Percentiles rank a stretch among this genome's conserved stretches.
These are phyloP conservation scores for Paramisgurnus dabryanus DNA, from an alignment of 2,113 vertebrate genomes.

Conservation along the genomic window DNA sequence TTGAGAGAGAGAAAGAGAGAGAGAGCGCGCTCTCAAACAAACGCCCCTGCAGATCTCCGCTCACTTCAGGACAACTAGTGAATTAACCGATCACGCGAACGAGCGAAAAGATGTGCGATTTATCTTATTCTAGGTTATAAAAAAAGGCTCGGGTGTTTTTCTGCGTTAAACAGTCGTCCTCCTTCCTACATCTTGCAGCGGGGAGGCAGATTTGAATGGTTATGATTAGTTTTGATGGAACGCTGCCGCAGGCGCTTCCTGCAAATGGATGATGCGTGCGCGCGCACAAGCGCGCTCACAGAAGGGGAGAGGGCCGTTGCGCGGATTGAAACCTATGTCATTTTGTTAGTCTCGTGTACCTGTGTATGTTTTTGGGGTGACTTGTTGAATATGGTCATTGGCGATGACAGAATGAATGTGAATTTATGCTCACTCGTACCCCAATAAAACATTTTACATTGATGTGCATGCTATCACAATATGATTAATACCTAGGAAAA, in stretches of 20 bases:
- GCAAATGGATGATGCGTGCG: conserved; percentile 89
- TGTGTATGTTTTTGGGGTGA: background rate
- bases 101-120: conserved; percentile 14
- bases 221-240: conserved; percentile 96
- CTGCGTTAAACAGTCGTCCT: conserved; percentile 39
- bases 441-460: too few relatives aligned
- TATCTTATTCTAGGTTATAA: conserved; percentile 19
- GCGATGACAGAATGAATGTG: background rate
- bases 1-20: conserved; percentile 5
- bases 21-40: conserved; percentile 13
- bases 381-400: background rate
- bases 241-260: conserved; percentile 89
- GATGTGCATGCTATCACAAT: background rate
- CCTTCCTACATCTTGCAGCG: conserved; percentile 81
- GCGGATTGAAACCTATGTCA: conserved; percentile 76
- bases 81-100: conserved; percentile 38
- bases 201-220: conserved; percentile 94
- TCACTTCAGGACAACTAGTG: conserved; percentile 32
- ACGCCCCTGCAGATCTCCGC: conserved; percentile 42
- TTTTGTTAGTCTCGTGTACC: background rate
- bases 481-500: background rate
- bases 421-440: background rate
- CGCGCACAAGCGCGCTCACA: conserved; percentile 86
- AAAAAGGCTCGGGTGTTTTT: conserved; percentile 32
- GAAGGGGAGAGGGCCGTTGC: conserved; percentile 87